Percentiles rank a stretch among this genome's conserved stretches.
phyloP scores from a whole-genome alignment of 2,888 invertebrate species.

The Campaea margaritaria region DNA sequence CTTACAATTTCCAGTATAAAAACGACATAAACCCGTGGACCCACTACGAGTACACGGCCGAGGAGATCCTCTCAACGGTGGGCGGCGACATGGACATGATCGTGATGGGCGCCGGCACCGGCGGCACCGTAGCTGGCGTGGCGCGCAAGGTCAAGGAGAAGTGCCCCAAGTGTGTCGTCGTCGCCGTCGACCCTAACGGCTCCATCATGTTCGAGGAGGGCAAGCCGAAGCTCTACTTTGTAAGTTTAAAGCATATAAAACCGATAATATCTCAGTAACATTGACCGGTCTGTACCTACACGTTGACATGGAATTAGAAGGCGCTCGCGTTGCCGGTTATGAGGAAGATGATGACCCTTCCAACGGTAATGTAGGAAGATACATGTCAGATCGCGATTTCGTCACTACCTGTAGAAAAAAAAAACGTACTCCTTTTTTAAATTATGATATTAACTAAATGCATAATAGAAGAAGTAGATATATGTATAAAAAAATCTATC shows the following conservation, averaged over 20 bases:
- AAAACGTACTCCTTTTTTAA: too few species aligned
- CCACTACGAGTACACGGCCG: conserved; percentile 96
- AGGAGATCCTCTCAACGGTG: conserved; percentile 90
- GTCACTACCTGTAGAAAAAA: too few species aligned
- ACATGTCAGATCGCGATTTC: too few species aligned
- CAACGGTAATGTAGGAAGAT: too few species aligned
- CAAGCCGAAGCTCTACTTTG: conserved; percentile 47
- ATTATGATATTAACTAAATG: too few species aligned
- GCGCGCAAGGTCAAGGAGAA: conserved; percentile 94
- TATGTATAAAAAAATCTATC: too few species aligned
- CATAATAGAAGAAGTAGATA: too few species aligned
- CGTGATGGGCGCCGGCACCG: conserved; percentile 94
- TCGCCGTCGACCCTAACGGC: conserved; percentile 95
- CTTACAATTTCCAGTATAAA: conserved; percentile 85
- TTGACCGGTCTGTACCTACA: too few species aligned
- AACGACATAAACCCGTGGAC: conserved; percentile 96
- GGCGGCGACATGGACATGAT: conserved; percentile 93
- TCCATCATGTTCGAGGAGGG: conserved; percentile 87
- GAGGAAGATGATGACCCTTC: too few species aligned
- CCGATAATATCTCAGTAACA: too few species aligned
- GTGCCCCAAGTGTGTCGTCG: conserved; percentile 89
- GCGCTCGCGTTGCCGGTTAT: too few species aligned
- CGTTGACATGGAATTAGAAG: too few species aligned
- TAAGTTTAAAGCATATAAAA: conserved; percentile 45
- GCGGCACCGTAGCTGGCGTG: conserved; percentile 96